These are phyloP conservation scores for Morpho deidamia DNA, from an alignment of 2,888 invertebrate species.

Conservation along the genomic window DNA sequence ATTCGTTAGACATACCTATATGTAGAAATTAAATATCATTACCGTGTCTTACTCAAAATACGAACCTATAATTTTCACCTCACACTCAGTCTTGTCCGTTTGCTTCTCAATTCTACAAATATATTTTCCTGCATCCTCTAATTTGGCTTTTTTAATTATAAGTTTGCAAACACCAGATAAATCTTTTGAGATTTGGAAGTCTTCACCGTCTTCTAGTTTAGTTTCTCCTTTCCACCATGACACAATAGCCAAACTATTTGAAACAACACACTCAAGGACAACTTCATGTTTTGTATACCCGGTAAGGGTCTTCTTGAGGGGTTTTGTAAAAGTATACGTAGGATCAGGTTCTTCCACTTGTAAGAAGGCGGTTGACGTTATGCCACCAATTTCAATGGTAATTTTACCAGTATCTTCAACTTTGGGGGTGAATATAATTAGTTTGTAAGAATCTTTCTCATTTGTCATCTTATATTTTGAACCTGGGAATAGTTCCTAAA, in stretches of 20 bases:
- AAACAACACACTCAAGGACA: slow-evolving; percentile 94
- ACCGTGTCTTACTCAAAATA: slow-evolving; percentile 15
- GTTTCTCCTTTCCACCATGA: slow-evolving; percentile 93
- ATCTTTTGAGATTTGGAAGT: slow-evolving; percentile 94
- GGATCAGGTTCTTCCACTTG: slow-evolving; percentile 98
- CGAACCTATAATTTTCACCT: slow-evolving; percentile 87
- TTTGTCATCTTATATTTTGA: slow-evolving; percentile 97
- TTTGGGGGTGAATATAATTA: slow-evolving; percentile 93
- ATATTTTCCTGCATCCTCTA: slow-evolving; percentile 94
- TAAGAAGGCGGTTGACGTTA: slow-evolving; percentile 92
- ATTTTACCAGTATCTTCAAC: slow-evolving; percentile 98
- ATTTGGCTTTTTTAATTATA: slow-evolving; percentile 87
- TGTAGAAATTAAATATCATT: too few species aligned
- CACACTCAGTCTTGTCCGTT: slow-evolving; percentile 90
- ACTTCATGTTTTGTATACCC: slow-evolving; percentile 95
- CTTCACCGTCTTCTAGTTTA: slow-evolving; percentile 89
- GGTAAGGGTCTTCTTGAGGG: slow-evolving; percentile 91
- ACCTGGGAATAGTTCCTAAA: slow-evolving; percentile 95
- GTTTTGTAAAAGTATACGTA: slow-evolving; percentile 94
- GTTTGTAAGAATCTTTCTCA: slow-evolving; percentile 93
- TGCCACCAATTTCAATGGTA: slow-evolving; percentile 95
- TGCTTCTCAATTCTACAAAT: slow-evolving; percentile 93
- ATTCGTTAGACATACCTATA: too few species aligned
- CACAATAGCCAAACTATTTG: slow-evolving; percentile 95
- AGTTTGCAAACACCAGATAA: slow-evolving; percentile 93